Percentiles rank a stretch among this genome's conserved stretches.
Conservation (phyloP, 1,140 invertebrate genomes). For the Scaptomyza montana region DNA sequence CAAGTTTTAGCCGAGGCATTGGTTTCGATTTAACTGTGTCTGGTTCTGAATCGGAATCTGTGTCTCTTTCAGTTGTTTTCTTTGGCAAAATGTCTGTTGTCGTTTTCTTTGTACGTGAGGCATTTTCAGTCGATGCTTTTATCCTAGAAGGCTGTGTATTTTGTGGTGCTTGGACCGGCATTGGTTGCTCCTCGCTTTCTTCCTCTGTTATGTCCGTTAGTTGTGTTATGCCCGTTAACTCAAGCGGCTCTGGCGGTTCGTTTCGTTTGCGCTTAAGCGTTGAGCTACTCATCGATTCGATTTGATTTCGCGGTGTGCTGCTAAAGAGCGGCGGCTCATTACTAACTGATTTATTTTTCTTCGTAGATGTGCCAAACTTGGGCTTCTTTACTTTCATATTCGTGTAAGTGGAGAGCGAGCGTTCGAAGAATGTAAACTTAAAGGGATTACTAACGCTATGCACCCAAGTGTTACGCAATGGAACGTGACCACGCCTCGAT, state of each 20-base stretch:
- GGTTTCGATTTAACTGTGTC: neutral
- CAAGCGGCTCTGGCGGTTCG: neutral
- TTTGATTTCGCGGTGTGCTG: conserved; percentile 36
- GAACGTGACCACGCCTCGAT: conserved; percentile 67
- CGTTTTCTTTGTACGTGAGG: too few species aligned
- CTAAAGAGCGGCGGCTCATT: conserved; percentile 25
- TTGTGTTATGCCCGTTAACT: neutral
- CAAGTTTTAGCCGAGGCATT: too few species aligned
- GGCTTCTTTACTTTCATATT: neutral
- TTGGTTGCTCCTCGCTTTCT: neutral
- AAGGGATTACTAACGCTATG: conserved; percentile 46
- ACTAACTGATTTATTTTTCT: neutral
- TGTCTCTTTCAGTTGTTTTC: too few species aligned
- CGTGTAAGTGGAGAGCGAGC: neutral
- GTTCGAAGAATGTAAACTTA: conserved; percentile 8
- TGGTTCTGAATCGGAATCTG: neutral
- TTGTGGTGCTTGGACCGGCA: neutral
- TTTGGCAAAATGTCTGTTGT: too few species aligned
- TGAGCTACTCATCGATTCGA: neutral
- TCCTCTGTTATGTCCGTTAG: neutral
- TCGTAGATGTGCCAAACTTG: neutral
- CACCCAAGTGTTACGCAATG: conserved; percentile 49
- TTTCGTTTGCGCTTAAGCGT: conserved; percentile 2
- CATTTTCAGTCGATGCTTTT: neutral
- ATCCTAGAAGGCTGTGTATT: neutral